Conservation (phyloP, 92 coral and sea anemone species). For the Zoanthus gigantus region DNA sequence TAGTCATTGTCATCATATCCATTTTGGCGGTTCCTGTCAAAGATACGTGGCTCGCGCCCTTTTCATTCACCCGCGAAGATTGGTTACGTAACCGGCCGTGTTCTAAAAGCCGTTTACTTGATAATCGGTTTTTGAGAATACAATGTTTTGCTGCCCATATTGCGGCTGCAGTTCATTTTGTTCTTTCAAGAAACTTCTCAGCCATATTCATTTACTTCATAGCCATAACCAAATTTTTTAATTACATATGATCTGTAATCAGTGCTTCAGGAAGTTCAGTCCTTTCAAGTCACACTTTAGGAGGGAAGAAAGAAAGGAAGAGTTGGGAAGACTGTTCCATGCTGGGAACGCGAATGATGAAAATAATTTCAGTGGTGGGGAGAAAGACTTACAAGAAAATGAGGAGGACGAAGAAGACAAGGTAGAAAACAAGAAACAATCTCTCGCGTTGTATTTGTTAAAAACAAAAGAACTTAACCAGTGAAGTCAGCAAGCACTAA, state of each 20-base stretch:
- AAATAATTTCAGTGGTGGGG: constrained; percentile 11
- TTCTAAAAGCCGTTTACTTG: not conserved
- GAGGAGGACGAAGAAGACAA: constrained; percentile 47
- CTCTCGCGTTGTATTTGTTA: constrained; percentile 54
- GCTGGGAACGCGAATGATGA: constrained; percentile 22
- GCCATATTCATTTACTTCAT: constrained; percentile 58
- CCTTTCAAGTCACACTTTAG: constrained; percentile 74
- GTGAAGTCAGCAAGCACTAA: constrained; percentile 52
- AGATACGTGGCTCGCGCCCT: not conserved
- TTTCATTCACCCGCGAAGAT: constrained; percentile 1
- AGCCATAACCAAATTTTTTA: constrained; percentile 71
- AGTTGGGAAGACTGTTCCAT: not conserved
- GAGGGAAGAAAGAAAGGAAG: constrained; percentile 52
- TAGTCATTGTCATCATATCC: not conserved
- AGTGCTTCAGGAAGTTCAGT: constrained; percentile 51
- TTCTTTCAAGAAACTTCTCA: constrained; percentile 41
- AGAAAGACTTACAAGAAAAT: constrained; percentile 4
- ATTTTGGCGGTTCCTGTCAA: not conserved
- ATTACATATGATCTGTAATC: constrained; percentile 63
- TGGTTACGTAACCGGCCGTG: not conserved
- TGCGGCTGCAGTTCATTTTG: not conserved
- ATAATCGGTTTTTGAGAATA: not conserved
- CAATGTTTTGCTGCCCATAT: not conserved
- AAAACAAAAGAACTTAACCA: constrained; percentile 59
- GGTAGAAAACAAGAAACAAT: constrained; percentile 33